Percentiles rank a stretch among this genome's conserved stretches.
phyloP scores from a whole-genome alignment of 2,888 invertebrate genomes.

The Dorcus hopei region DNA sequence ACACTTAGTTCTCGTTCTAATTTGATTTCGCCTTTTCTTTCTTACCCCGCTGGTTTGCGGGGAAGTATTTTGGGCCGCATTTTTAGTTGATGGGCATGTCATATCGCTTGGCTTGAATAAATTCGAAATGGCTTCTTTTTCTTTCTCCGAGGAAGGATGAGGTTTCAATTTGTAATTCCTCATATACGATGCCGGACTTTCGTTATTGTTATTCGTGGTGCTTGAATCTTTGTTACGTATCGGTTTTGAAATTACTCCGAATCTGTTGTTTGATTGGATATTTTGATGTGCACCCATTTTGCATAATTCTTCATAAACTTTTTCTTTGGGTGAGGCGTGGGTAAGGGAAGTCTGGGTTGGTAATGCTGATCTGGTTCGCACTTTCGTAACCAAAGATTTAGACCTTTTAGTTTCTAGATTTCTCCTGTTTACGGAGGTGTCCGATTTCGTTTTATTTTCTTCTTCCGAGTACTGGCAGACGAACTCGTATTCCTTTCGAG shows the following conservation, averaged over 20 bases:
- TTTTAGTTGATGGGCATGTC: not conserved
- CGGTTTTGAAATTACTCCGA: conserved; percentile 5
- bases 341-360: not conserved
- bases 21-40: not conserved
- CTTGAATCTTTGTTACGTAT: not conserved
- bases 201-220: not conserved
- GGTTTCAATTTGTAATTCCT: conserved; percentile 4
- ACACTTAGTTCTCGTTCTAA: no score
- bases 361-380: not conserved
- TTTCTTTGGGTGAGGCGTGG: not conserved
- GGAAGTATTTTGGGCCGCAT: not conserved
- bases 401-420: conserved; percentile 6
- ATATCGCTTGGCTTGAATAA: conserved; percentile 2
- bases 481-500: not conserved
- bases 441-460: not conserved
- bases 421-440: not conserved
- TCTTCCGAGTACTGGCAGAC: not conserved
- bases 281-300: conserved; percentile 6
- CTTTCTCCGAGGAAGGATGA: conserved; percentile 1
- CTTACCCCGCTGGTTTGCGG: not conserved
- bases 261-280: conserved; percentile 4
- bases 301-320: conserved; percentile 9
- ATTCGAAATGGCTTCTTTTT: conserved; percentile 15
- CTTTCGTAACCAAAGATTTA: conserved; percentile 4
- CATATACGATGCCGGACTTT: not conserved